Evolutionary conservation across 2,888 invertebrate genomes (phyloP).

Genomic region (Meganola albula): DNA sequence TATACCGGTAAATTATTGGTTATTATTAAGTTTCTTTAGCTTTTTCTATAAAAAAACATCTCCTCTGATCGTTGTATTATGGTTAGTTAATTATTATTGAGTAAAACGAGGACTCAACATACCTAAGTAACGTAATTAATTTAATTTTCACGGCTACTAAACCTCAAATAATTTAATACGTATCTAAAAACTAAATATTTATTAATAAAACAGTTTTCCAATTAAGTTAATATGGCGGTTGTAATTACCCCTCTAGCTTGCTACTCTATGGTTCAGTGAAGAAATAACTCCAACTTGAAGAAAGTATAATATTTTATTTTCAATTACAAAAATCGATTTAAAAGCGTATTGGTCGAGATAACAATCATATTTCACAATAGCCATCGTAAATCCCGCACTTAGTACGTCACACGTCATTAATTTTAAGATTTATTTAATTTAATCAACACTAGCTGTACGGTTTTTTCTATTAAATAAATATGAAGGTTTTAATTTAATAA

Average conservation of each 20-base stretch:
- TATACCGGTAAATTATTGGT: too few species aligned
- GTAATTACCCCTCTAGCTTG: conserved; percentile 59
- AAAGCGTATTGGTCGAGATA: conserved; percentile 17
- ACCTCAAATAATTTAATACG: too few species aligned
- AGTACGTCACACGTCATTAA: conserved; percentile 5
- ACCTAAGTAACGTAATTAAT: too few species aligned
- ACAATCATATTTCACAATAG: conserved; percentile 14
- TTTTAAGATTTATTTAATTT: conserved; percentile 7
- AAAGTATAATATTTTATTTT: conserved; percentile 15
- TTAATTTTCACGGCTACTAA: conserved; percentile 45
- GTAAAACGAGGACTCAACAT: too few species aligned
- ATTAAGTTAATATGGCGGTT: conserved; percentile 56
- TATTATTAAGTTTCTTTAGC: too few species aligned
- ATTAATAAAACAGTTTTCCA: conserved; percentile 60
- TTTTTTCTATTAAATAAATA: conserved; percentile 6
- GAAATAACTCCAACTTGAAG: conserved; percentile 26
- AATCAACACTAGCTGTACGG: conserved; percentile 5
- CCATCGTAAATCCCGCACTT: conserved; percentile 11
- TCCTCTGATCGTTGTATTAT: too few species aligned
- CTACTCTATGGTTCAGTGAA: conserved; percentile 56
- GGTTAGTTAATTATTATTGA: too few species aligned
- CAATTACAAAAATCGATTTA: conserved; percentile 19
- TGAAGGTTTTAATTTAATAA: too few species aligned
- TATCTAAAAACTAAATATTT: conserved; percentile 50
- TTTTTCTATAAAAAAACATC: too few species aligned